Percentiles rank a stretch among this genome's conserved stretches.
Evolutionary conservation across 2,888 invertebrate species (phyloP).

Genomic region (Erebia aethiops): DNA sequence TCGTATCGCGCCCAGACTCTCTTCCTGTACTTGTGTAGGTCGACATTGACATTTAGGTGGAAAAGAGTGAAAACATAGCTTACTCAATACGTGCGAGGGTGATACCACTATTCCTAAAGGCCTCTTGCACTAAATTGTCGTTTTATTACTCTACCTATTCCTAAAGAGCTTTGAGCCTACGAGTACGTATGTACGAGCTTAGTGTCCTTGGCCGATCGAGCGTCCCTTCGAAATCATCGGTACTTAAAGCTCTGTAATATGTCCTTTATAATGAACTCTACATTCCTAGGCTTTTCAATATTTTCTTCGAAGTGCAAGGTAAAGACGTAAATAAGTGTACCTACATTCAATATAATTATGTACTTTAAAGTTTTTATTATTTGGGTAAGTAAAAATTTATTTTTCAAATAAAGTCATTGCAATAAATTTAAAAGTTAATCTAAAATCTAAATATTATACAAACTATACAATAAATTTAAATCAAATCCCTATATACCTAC

Average conservation of each 20-base stretch:
- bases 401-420: too few species aligned
- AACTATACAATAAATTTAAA: too few species aligned
- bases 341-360: too few species aligned
- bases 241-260: conserved; percentile 2
- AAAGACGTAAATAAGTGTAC: too few species aligned
- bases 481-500: too few species aligned
- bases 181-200: conserved; percentile 42
- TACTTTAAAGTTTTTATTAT: too few species aligned
- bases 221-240: conserved; percentile 32
- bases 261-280: conserved; percentile 43
- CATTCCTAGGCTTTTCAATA: neutral
- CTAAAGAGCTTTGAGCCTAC: conserved; percentile 51
- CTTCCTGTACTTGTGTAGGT: conserved; percentile 66
- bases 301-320: conserved; percentile 15
- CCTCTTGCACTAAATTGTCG: conserved; percentile 50
- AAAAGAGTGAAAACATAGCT: conserved; percentile 46
- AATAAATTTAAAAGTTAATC: too few species aligned
- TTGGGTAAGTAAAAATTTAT: too few species aligned
- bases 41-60: conserved; percentile 75
- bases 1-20: conserved; percentile 56
- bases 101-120: conserved; percentile 50
- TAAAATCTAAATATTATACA: too few species aligned
- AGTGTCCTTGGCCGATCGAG: conserved; percentile 63
- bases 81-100: conserved; percentile 52
- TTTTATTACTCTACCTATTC: conserved; percentile 49